Conservation (phyloP, 2,888 invertebrate species). For the Euplagia quadripunctaria region DNA sequence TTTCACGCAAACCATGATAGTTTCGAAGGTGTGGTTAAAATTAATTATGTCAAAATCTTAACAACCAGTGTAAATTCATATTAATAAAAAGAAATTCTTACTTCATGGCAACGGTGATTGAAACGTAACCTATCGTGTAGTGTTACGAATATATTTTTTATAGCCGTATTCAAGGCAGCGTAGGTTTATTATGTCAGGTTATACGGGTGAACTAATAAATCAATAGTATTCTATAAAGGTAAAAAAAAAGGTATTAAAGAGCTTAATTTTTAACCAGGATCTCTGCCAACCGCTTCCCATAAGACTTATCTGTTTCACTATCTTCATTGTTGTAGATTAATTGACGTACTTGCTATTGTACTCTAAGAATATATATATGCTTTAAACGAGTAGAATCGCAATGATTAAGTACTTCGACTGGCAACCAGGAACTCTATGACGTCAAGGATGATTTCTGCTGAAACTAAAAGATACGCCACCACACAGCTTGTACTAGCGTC, state of each 20-base stretch:
- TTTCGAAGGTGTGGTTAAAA: too few relatives aligned
- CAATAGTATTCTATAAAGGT: slow-evolving; percentile 18
- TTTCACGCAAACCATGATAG: too few relatives aligned
- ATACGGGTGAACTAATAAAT: slow-evolving; percentile 22
- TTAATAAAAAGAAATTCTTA: slow-evolving; percentile 29
- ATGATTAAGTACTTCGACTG: not conserved
- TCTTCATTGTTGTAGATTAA: not conserved
- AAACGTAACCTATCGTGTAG: slow-evolving; percentile 65
- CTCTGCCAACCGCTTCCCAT: not conserved
- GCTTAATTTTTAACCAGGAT: not conserved
- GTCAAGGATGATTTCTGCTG: too few relatives aligned
- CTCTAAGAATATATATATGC: not conserved
- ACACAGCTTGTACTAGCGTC: too few relatives aligned
- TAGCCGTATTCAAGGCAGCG: slow-evolving; percentile 44
- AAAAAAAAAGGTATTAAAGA: too few relatives aligned
- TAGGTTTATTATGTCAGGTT: slow-evolving; percentile 23
- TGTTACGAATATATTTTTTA: slow-evolving; percentile 39
- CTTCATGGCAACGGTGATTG: slow-evolving; percentile 60
- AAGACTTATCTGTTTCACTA: not conserved
- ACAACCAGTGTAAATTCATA: too few relatives aligned
- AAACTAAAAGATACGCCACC: too few relatives aligned
- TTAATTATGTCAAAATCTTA: too few relatives aligned
- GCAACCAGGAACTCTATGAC: too few relatives aligned
- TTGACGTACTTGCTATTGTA: not conserved
- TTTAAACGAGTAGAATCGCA: not conserved